Base-by-base conservation (phyloP, 2,888 invertebrate genomes). In the Netelia virgata region DNA sequence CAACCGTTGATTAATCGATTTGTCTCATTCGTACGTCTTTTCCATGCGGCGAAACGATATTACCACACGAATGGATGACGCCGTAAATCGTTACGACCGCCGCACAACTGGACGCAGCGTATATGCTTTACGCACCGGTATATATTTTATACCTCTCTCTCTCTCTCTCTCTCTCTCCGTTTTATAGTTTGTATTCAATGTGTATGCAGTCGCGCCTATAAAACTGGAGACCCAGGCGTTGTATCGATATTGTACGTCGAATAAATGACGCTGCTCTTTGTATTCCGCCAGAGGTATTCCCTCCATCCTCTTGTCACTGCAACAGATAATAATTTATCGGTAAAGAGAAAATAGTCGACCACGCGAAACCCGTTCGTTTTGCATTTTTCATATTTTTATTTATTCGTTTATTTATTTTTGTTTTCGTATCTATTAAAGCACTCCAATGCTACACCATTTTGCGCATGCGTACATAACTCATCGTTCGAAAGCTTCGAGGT, bases 251-350 rank as follows among this genome's bases (percentile, higher is more conserved):
- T 61, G 61, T 85, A 85, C 84, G 79, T 77, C 75, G 70, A 83
- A 87, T 86, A 86, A 87, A 87, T 85, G 86, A 75, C 75, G 57
- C 43, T 57, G 80, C 83, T 86, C 74, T 86, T 86, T 87, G 28
- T 28, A 2, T 78, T 53, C 36, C 64, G 50, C 61, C 50, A 68
- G 64, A 73, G 11, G 3, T 23, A 41, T 81, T 72, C 61, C 80
- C 57, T 16, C 69, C 64, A 47, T 82, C 59, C 59, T 68, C 59
- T 72, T 70, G 55, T 78, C 28, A 5, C 28, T 28, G 64, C 85
- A 85, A 83, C 64, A 69, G 82, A 84, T 80, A 86, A 82, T 87
- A 85, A 87, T 86, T 85, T 86, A 83, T 85, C 84, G 82, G 75
- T 83, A 79, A 82, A 86, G 47, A 78, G 80, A 74, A 74, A 83